Evolutionary conservation across 2,797 vertebrate species (phyloP), one percentile per base, ranked within the genome.

Genomic region (Chanos chanos): DNA sequence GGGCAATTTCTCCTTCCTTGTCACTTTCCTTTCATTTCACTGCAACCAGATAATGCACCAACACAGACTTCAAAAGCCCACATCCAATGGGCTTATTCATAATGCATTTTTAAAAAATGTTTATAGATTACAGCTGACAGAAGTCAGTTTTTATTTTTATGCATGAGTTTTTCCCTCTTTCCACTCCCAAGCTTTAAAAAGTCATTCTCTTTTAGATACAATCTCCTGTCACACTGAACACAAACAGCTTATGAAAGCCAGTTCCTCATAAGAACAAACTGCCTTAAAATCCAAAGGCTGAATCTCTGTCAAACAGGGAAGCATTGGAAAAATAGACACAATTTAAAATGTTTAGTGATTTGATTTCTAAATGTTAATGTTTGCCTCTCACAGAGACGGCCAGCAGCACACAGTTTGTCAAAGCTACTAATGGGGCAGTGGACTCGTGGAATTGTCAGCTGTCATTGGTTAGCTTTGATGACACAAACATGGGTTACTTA

Each of bases 51-150:
- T 74, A 76, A 70, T 68, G 54, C 66, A 49, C 16, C 30, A 70
- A 61, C 19, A 52, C 48, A 62, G 66, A 68, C 50, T 58, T 74
- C 31, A 77, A 72, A 75, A 49, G 64, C 55, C 50, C 58, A 61
- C 67, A 43, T 41, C 41, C 39, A 76, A 72, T 61, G 9, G 56
- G 13, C 44, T 72, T 51, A 72, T 69, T 54, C 52, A 39, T 62
- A 52, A 13, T 27, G n/a, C 41, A 73, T 61, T 69, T 64, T 64
- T 60, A 47, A 55, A n/a, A n/a, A 69, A 50, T 55, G 56, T 68
- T 63, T 65, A 60, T 43, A 70, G 77, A 74, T 76, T 74, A 74
- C 28, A 21, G 70, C 53, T 39, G 63, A 68, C 60, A 60, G 61
- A 68, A 68, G 57, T 65, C 66, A 70, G 37, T 65, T 66, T 70